Evolutionary conservation across 2,888 invertebrate genomes (phyloP).

Genomic region (Acrobeloides nanus): DNA sequence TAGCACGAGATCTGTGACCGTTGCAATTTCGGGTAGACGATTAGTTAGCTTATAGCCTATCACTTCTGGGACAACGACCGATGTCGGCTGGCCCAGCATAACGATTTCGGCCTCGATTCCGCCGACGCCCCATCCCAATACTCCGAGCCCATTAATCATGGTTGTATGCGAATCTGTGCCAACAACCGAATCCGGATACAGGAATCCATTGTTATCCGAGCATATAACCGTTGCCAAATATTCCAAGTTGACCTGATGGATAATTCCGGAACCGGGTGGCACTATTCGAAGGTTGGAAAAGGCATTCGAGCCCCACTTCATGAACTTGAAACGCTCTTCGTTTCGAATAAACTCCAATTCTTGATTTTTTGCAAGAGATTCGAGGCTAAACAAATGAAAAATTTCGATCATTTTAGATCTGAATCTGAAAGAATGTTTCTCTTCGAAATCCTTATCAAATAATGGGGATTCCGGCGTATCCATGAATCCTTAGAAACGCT

Average conservation of each 20-base stretch:
- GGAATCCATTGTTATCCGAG: conserved; percentile 55
- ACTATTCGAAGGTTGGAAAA: conserved; percentile 90
- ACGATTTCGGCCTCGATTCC: conserved; percentile 95
- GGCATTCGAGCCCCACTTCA: conserved; percentile 94
- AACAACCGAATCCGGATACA: conserved; percentile 81
- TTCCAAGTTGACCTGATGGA: conserved; percentile 84
- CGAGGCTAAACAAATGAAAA: too few species aligned
- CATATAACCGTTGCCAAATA: conserved; percentile 58
- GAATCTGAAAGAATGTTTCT: too few species aligned
- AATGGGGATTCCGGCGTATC: too few species aligned
- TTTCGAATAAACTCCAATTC: conserved; percentile 87
- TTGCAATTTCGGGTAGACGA: conserved; percentile 70
- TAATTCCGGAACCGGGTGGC: conserved; percentile 91
- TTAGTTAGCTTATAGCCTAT: conserved; percentile 86
- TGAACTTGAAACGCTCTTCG: conserved; percentile 81
- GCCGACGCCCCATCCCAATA: conserved; percentile 73
- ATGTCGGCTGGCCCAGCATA: conserved; percentile 90
- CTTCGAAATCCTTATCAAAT: too few species aligned
- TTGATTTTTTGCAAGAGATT: conserved; percentile 69
- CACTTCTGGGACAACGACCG: conserved; percentile 86
- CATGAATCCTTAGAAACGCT: too few species aligned
- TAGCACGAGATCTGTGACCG: conserved; percentile 65
- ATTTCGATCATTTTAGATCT: too few species aligned
- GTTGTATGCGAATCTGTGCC: conserved; percentile 97
- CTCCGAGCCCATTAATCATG: conserved; percentile 95